Evolutionary conservation across 2,888 invertebrate genomes (phyloP).

Genomic region (Cheilosia vulpina): DNA sequence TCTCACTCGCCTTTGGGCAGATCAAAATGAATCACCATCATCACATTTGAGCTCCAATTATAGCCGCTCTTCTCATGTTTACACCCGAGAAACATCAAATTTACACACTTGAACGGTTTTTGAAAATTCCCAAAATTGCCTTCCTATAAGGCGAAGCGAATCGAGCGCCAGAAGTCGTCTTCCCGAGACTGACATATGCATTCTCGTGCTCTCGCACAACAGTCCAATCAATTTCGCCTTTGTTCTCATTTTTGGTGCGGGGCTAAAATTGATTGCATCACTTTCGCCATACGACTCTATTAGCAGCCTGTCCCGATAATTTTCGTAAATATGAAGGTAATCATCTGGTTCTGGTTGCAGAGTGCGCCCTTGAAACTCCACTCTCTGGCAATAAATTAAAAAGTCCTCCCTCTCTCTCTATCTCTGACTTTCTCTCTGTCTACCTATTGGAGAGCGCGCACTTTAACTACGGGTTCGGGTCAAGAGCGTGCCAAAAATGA

Average conservation of each 20-base stretch:
- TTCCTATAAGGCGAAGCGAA: slow-evolving; percentile 41
- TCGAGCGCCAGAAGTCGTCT: slow-evolving; percentile 53
- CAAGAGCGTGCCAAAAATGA: slow-evolving; percentile 76
- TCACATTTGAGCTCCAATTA: too few relatives aligned
- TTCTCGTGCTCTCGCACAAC: slow-evolving; percentile 23
- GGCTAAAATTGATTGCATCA: slow-evolving; percentile 59
- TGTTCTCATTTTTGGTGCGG: slow-evolving; percentile 38
- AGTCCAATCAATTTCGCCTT: slow-evolving; percentile 59
- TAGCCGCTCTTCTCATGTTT: background rate
- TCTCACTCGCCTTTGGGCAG: too few relatives aligned
- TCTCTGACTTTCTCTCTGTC: background rate
- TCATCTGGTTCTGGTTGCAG: slow-evolving; percentile 22
- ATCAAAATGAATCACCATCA: too few relatives aligned
- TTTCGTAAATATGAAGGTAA: background rate
- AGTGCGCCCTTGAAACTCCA: slow-evolving; percentile 42
- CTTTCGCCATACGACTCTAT: slow-evolving; percentile 69
- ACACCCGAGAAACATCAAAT: slow-evolving; percentile 23
- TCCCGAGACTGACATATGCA: slow-evolving; percentile 34
- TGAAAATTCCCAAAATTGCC: slow-evolving; percentile 40
- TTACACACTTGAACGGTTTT: slow-evolving; percentile 41
- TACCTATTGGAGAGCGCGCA: slow-evolving; percentile 29
- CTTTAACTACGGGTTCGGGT: slow-evolving; percentile 53
- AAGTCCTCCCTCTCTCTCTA: slow-evolving; percentile 43
- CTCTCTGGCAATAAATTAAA: slow-evolving; percentile 64
- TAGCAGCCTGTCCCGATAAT: slow-evolving; percentile 53